Evolutionary conservation across 2,113 vertebrate species (phyloP).

Genomic region (Sphaerodactylus townsendi): DNA sequence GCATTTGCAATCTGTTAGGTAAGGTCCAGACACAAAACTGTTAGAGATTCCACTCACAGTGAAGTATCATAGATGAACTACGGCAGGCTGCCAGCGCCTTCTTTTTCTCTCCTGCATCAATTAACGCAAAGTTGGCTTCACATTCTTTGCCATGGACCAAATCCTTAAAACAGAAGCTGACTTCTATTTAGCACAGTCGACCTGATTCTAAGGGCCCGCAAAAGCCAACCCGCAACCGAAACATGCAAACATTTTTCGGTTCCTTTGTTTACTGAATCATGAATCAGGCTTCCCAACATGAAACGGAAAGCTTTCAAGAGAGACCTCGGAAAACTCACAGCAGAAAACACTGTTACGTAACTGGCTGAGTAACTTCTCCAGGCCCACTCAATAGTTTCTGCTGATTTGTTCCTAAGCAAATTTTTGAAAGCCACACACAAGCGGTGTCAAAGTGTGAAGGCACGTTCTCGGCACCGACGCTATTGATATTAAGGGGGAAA

Average conservation of each 20-base stretch:
- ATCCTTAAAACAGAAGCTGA: conserved; percentile 56
- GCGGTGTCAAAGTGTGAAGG: background rate
- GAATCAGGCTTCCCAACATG: conserved; percentile 1
- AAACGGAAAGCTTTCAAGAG: conserved; percentile 39
- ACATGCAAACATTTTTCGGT: conserved; percentile 25
- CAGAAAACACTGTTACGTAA: conserved; percentile 11
- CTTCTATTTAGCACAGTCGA: conserved; percentile 50
- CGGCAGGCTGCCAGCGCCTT: conserved; percentile 38
- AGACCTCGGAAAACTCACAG: conserved; percentile 23
- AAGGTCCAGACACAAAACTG: conserved; percentile 39
- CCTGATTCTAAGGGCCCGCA: conserved; percentile 41
- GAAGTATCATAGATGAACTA: conserved; percentile 46
- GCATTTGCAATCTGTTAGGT: conserved; percentile 24
- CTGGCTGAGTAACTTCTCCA: background rate
- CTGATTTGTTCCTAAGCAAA: background rate
- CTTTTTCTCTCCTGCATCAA: conserved; percentile 50
- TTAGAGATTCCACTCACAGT: conserved; percentile 43
- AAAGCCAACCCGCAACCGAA: conserved; percentile 32
- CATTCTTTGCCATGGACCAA: conserved; percentile 51
- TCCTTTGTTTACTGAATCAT: conserved; percentile 25
- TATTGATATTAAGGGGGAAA: background rate
- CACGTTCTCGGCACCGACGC: background rate
- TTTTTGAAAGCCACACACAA: background rate
- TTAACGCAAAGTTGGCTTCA: conserved; percentile 34
- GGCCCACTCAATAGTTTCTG: background rate